Evolutionary conservation across 2,113 vertebrate genomes (phyloP), one percentile per base, ranked within the genome.

Genomic region (Corvus moneduloides): DNA sequence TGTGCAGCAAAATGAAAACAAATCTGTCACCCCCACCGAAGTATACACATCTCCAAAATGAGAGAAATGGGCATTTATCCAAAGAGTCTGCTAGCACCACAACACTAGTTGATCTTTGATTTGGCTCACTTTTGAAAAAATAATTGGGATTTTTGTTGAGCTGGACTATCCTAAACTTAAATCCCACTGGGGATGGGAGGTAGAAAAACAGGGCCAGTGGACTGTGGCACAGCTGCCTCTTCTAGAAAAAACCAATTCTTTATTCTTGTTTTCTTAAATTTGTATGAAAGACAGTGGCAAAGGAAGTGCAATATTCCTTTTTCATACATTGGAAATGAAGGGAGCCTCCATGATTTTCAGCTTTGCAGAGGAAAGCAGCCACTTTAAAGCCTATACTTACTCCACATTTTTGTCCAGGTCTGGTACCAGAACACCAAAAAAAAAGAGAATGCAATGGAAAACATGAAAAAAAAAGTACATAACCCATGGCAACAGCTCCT

Each of bases 391-490:
- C 16, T 39, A 7, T 23, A 37, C 5, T 35, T 62, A 17, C 15
- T 59, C 3, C 33, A 51, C 1, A 0, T 7, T 71, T 90, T 84
- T 84, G 12, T 41, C 21, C 39, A 55, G 26, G 4, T 58, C 39
- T 71, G 30, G 9, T 71, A 63, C 8, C 13, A n/a, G 13, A 89
- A 54, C 8, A 80, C 2, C 2, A 41, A 13, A 39, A 85, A 87
- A n/a, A 71, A 71, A 35, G 4, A 67, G 10, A 59, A 59, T 3
- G 8, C 7, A 46, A 56, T 11, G 15, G 22, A 51, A 81, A 90
- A 37, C 4, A 18, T 16, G 20, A 32, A 55, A 68, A 76, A 4
- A 73, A 1, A 75, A 4, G 6, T 37, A 10, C 0, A 0, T 46
- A 48, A 56, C 9, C 44, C 37, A 69, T 4, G 68, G 26, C 20